Evolutionary conservation across 1,140 invertebrate genomes (phyloP), one percentile per base, ranked within the genome.

Genomic region (Atopsyche davidsoni): DNA sequence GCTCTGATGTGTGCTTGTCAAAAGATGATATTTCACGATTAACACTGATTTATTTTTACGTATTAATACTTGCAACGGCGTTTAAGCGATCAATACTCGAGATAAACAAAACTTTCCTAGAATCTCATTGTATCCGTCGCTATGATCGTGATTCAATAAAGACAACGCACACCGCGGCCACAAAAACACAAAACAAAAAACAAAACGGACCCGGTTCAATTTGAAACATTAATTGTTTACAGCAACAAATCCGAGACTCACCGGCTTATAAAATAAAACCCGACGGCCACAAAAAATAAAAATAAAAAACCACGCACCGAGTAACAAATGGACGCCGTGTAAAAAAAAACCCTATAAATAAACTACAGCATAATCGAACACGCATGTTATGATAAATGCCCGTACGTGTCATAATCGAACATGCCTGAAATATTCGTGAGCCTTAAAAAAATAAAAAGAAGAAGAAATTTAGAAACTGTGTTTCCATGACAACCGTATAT

Each of bases 401-500:
- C 34, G 36, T 47, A 36, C 16, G 46, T 52, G 51, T 52, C 51
- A 52, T 46, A 46, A 52, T 52, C 51, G 51, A 46, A 45, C 51
- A 25, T 41, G 48, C 38, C 42, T 41, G 34, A 47, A 34, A 36
- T 35, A 51, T 44, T 38, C 43, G 14, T 31, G 32, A 34, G 32
- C 38, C 39, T 18, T 35, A 24, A 13, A n/a, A 47, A 39, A 39
- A 55, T 42, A 32, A 55, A 55, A 55, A 40, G 45, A 46, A 55
- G 36, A 46, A n/a, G 39, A 43, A 51, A 55, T 51, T 55, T 50
- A 41, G 46, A 55, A 55, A 47, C 46, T n/a, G 53, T 40, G 53
- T 55, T 43, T 25, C 53, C 53, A 55, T 55, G 53, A 55, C 53
- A 55, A 55, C 53, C 53, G 53, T 55, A 40, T 51, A 55, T 55